Evolutionary conservation across 2,113 vertebrate genomes (phyloP).

Genomic region (Gorilla gorilla): DNA sequence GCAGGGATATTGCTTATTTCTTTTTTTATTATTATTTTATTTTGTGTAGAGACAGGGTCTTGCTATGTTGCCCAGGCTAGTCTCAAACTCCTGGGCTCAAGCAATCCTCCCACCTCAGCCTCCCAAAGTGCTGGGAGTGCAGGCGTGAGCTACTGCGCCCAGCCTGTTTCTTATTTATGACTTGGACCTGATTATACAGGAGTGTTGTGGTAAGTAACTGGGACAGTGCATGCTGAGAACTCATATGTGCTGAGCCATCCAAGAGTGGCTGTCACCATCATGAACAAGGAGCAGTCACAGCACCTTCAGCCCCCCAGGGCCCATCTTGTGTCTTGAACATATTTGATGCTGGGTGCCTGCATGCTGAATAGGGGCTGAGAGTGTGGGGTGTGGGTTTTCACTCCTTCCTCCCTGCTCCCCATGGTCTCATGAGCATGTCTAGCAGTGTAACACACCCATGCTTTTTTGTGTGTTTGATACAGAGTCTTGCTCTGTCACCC

Average conservation of each 20-base stretch:
- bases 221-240: background rate
- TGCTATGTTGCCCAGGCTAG: too few relatives aligned
- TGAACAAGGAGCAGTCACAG: background rate
- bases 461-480: too few relatives aligned
- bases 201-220: background rate
- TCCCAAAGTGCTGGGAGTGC: too few relatives aligned
- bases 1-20: background rate
- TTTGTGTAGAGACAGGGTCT: too few relatives aligned
- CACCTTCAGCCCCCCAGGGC: background rate
- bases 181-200: background rate
- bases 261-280: background rate
- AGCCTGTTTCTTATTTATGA: too few relatives aligned
- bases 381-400: accelerated
- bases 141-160: too few relatives aligned
- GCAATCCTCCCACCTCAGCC: too few relatives aligned
- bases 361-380: background rate
- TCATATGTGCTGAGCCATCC: accelerated
- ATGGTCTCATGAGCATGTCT: background rate
- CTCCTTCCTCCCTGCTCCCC: background rate
- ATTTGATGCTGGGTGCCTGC: too few relatives aligned
- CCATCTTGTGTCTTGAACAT: background rate
- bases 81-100: too few relatives aligned
- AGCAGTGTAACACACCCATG: background rate
- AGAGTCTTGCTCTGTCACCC: too few relatives aligned
- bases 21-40: too few relatives aligned